Base-by-base conservation (phyloP, 2,888 invertebrate species). In the Shargacucullia verbasci region DNA sequence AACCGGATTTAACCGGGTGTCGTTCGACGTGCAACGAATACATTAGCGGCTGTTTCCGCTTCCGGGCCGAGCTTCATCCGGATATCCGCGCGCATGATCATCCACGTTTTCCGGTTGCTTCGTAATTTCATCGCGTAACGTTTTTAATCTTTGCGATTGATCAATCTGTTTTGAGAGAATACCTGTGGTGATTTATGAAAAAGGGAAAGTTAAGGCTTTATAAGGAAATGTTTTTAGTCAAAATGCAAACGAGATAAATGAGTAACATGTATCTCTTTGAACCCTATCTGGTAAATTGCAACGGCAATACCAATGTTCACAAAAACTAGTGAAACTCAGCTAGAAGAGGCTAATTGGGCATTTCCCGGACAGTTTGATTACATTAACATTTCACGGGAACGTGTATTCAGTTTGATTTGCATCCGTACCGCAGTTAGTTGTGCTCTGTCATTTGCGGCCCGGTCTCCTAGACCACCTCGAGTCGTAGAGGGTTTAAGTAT, bases 1-100 rank as follows among this genome's bases (percentile, higher is more conserved):
- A 88, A 87, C 88, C 87, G 88, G 90, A 85, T 91, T 90, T 88
- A 84, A 86, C 88, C 86, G 87, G 87, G 83, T 87, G 87, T 84
- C 87, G 85, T 84, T 84, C 79, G 84, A 90, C 92, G 92, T 88
- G 92, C 76, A 67, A 70, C 75, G 92, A 92, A 92, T 92, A 91
- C 83, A 89, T 91, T 90, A 91, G 77, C 83, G 79, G 79, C 73
- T 83, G 76, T 82, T 77, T 78, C 75, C 77, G 74, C 65, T 66
- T 69, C 72, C 76, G 70, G 75, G 71, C 53, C 62, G 70, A 79
- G 70, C 79, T 85, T 83, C 81, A 85, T 81, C 80, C 85, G 83
- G 85, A 83, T 82, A 84, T 81, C 80, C 79, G 81, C 74, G 85
- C 74, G 78, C 83, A 85, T 84, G 85, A 85, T 89, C 82, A 85